Conservation (phyloP, 2,888 invertebrate genomes). For the Hirtodrosophila trivittata region DNA sequence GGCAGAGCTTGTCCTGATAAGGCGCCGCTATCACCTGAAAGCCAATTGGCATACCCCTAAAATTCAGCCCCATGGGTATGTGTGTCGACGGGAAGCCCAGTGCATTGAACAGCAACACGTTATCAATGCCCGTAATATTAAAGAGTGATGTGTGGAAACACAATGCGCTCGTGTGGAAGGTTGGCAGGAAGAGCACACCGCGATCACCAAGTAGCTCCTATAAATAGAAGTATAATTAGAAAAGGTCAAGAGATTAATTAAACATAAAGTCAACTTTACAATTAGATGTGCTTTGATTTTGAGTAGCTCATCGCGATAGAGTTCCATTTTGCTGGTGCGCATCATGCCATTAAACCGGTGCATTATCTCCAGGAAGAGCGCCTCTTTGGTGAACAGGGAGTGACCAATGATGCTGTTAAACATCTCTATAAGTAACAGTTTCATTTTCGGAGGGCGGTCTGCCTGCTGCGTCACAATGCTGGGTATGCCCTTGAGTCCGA, state of each 20-base stretch:
- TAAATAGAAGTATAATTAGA: neutral
- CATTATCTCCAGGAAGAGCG: conserved; percentile 73
- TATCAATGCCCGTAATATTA: conserved; percentile 81
- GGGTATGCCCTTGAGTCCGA: conserved; percentile 70
- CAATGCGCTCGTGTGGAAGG: conserved; percentile 87
- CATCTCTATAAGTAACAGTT: conserved; percentile 61
- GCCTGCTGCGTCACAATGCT: conserved; percentile 73
- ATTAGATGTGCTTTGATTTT: conserved; percentile 60
- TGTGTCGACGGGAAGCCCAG: conserved; percentile 90
- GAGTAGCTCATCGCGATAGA: conserved; percentile 61
- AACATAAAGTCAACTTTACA: conserved; percentile 41
- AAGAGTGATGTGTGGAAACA: conserved; percentile 87
- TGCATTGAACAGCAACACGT: conserved; percentile 82
- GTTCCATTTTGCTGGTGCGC: conserved; percentile 39
- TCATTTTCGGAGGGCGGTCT: conserved; percentile 48
- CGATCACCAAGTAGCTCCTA: conserved; percentile 86
- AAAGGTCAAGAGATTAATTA: neutral
- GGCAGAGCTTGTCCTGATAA: conserved; percentile 91
- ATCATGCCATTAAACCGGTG: conserved; percentile 65
- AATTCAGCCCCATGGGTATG: conserved; percentile 88
- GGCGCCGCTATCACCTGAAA: conserved; percentile 91
- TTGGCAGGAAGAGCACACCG: conserved; percentile 90
- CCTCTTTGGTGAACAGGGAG: conserved; percentile 79
- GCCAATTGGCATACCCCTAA: conserved; percentile 88
- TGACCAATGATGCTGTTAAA: conserved; percentile 70